Conservation (phyloP, 2,797 vertebrate genomes). For the Pteropus rufus region DNA sequence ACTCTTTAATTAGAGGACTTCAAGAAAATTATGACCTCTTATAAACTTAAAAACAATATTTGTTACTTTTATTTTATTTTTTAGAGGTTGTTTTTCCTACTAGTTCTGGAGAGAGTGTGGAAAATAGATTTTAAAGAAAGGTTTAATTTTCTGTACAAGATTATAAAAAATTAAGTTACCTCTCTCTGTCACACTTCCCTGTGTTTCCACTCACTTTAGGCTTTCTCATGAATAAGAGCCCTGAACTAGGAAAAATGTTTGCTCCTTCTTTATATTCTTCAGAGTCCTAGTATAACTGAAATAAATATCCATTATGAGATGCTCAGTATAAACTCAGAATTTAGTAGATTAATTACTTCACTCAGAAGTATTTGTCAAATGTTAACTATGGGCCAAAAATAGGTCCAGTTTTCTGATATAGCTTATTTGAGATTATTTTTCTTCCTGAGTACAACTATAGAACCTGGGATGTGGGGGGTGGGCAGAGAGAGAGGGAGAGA, state of each 20-base stretch:
- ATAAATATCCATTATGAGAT: background rate
- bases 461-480: background rate
- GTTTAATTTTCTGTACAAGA: background rate
- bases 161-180: background rate
- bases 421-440: background rate
- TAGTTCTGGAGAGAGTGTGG: background rate
- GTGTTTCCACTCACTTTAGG: background rate
- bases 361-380: background rate
- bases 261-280: background rate
- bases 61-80: background rate
- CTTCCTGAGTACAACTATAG: background rate
- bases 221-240: background rate
- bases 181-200: background rate
- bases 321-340: background rate
- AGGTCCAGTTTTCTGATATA: background rate
- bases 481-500: background rate
- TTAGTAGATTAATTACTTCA: background rate
- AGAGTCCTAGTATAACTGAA: background rate
- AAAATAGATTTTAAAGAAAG: background rate
- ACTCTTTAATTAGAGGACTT: background rate
- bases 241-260: background rate
- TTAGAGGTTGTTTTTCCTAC: background rate
- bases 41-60: background rate
- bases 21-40: background rate
- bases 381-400: background rate